These are phyloP conservation scores for Drosophila histrio DNA, from an alignment of 2,888 invertebrate species.

Conservation along the genomic window DNA sequence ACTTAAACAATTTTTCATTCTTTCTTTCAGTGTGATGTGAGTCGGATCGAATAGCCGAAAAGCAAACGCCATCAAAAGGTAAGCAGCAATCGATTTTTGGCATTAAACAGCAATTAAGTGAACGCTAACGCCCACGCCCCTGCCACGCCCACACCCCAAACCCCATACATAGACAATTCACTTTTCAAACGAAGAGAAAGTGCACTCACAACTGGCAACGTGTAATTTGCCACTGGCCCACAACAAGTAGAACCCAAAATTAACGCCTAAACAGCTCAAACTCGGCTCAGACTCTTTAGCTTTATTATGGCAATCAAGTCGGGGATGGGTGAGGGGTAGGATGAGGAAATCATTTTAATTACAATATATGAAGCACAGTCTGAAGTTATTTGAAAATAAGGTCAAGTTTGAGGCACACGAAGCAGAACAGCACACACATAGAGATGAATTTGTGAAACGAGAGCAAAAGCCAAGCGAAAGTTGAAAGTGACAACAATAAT, in stretches of 20 bases:
- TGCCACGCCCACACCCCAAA: slow-evolving; percentile 15
- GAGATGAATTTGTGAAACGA: slow-evolving; percentile 41
- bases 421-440: slow-evolving; percentile 44
- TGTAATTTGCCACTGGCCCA: slow-evolving; percentile 65
- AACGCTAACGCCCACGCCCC: slow-evolving; percentile 25
- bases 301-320: slow-evolving; percentile 67
- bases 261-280: slow-evolving; percentile 69
- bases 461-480: slow-evolving; percentile 68
- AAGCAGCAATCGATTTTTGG: slow-evolving; percentile 61
- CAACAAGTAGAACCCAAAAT: slow-evolving; percentile 67
- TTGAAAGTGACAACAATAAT: slow-evolving; percentile 68
- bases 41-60: slow-evolving; percentile 50
- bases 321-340: neutral
- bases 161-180: slow-evolving; percentile 49
- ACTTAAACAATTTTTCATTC: slow-evolving; percentile 40
- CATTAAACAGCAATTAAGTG: slow-evolving; percentile 61
- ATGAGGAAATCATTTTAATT: slow-evolving; percentile 44
- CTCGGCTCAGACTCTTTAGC: slow-evolving; percentile 1
- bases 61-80: slow-evolving; percentile 51
- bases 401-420: slow-evolving; percentile 66
- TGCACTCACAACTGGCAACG: slow-evolving; percentile 51
- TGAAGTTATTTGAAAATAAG: slow-evolving; percentile 39
- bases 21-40: slow-evolving; percentile 56
- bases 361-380: slow-evolving; percentile 45
- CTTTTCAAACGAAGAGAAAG: slow-evolving; percentile 67